phyloP scores from a whole-genome alignment of 2,113 vertebrate genomes.

The Alligator mississippiensis region DNA sequence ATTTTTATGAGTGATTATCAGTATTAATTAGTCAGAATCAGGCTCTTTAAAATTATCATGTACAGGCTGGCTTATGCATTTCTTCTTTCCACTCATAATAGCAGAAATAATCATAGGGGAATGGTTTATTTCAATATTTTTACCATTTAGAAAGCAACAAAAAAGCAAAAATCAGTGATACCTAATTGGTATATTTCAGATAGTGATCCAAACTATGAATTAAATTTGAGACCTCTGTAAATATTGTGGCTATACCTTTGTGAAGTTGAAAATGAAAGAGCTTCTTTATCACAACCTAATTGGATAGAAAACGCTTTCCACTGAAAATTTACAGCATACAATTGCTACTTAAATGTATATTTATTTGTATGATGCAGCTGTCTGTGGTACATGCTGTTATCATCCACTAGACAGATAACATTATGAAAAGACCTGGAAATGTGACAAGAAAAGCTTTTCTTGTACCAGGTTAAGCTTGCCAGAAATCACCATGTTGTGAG shows the following conservation, averaged over 20 bases:
- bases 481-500: slow-evolving; percentile 14
- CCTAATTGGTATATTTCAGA: not conserved
- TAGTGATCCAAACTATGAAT: not conserved
- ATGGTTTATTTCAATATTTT: not conserved
- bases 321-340: not conserved
- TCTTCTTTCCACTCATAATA: not conserved
- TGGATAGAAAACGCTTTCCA: slow-evolving; percentile 14
- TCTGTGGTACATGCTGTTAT: not conserved
- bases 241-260: not conserved
- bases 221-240: not conserved
- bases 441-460: slow-evolving; percentile 37
- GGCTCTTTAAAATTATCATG: not conserved
- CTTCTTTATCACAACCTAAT: slow-evolving; percentile 13
- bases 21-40: not conserved
- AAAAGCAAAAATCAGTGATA: not conserved
- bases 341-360: not conserved
- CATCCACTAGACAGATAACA: not conserved
- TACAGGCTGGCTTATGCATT: not conserved
- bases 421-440: slow-evolving; percentile 38
- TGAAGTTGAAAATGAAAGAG: not conserved
- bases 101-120: not conserved
- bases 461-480: slow-evolving; percentile 19
- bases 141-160: not conserved
- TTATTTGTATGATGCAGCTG: slow-evolving; percentile 7
- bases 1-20: not conserved